Evolutionary conservation across 2,113 vertebrate species (phyloP), one percentile per base, ranked within the genome.

Genomic region (Chaetodon auriga): DNA sequence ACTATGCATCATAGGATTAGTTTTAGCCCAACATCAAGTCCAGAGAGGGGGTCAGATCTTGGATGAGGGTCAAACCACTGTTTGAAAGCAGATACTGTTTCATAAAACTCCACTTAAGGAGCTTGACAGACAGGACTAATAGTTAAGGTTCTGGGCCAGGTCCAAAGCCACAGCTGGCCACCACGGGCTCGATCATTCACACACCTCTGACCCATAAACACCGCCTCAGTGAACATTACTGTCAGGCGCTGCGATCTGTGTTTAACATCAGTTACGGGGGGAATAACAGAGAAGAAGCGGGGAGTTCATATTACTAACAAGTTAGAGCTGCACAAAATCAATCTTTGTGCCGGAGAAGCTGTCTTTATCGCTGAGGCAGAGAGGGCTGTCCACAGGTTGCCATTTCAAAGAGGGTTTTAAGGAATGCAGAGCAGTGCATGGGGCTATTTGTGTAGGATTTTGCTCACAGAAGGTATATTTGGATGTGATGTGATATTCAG

Each of bases 141-240:
- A 86, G 75, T 87, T 81, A 82, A 83, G 76, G 80, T 89, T 86
- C 81, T 92, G 89, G 68, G 75, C 70, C 57, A 45, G 18, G 68
- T 89, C 90, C 85, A 89, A 88, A 93, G 65, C 90, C 92, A 86
- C 92, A 93, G 90, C 92, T 92, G 89, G 83, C 83, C 38, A 61
- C 85, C 74, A 68, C 63, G 30, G 90, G 66, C 79, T 80, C 63
- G 64, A 91, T 89, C 87, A 85, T 84, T 91, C 89, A 85, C 77
- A 90, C 91, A 89, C 91, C 83, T 89, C 89, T 87, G 90, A 89
- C 91, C 88, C 87, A 91, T 92, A 92, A 91, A 92, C 84, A 83
- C 64, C 5, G 71, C 69, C 81, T 85, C 78, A 48, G 86, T 81
- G 85, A 92, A 84, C 89, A 89, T 91, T 89, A 88, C 86, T 83